These are phyloP conservation scores for Philhelius pedissequus DNA, from an alignment of 2,888 invertebrate genomes.

Conservation along the genomic window DNA sequence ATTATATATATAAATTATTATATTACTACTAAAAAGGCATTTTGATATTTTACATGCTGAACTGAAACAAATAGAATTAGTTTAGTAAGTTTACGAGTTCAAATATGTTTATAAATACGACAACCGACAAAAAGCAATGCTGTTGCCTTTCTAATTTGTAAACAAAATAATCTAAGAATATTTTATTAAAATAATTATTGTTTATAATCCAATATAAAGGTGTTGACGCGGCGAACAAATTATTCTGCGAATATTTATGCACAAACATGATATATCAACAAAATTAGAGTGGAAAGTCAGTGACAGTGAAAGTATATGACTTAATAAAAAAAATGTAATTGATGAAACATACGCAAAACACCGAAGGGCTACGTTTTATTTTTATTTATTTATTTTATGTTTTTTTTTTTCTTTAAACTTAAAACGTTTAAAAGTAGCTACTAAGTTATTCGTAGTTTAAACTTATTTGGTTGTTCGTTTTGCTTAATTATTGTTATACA, in stretches of 20 bases:
- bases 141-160: slow-evolving; percentile 48
- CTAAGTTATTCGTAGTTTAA: slow-evolving; percentile 45
- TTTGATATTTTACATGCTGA: slow-evolving; percentile 69
- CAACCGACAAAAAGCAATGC: slow-evolving; percentile 50
- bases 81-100: slow-evolving; percentile 65
- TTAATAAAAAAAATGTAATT: neutral
- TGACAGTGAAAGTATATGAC: neutral
- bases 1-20: slow-evolving; percentile 55
- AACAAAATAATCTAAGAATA: neutral
- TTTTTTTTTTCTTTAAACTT: neutral
- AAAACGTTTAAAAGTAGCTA: slow-evolving; percentile 36
- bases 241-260: slow-evolving; percentile 11
- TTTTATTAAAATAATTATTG: neutral
- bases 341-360: neutral
- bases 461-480: slow-evolving; percentile 48
- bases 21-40: slow-evolving; percentile 65
- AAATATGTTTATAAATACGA: slow-evolving; percentile 37
- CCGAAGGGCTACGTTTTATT: neutral
- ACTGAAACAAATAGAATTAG: slow-evolving; percentile 67
- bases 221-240: neutral
- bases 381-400: slow-evolving; percentile 13
- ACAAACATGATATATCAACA: slow-evolving; percentile 8
- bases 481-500: slow-evolving; percentile 36
- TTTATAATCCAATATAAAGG: neutral
- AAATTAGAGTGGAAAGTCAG: neutral